phyloP scores from a whole-genome alignment of 2,113 vertebrate genomes.

The Phyllostomus hastatus region DNA sequence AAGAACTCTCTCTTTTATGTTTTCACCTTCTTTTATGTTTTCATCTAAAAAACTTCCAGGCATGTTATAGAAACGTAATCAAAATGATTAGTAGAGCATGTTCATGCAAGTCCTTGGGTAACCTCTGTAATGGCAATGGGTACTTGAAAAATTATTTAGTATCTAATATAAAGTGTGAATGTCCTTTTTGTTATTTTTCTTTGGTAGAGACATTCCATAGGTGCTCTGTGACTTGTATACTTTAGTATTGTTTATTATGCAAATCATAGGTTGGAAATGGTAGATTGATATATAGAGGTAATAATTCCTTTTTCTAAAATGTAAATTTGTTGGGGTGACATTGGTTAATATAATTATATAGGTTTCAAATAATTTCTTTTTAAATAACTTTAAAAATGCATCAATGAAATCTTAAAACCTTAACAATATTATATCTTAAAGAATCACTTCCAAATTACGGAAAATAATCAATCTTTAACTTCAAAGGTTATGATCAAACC shows the following conservation, averaged over 20 bases:
- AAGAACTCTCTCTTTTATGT: neutral
- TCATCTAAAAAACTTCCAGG: neutral
- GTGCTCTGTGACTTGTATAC: neutral
- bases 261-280: neutral
- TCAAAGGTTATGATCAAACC: neutral
- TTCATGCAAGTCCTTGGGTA: neutral
- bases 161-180: neutral
- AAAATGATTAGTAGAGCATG: neutral
- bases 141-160: neutral
- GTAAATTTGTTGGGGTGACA: neutral
- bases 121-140: neutral
- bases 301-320: neutral
- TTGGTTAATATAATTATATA: neutral
- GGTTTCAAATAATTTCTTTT: neutral
- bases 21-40: neutral
- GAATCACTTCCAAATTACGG: neutral
- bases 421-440: slow-evolving; percentile 14
- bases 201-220: neutral
- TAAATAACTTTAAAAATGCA: neutral
- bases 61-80: neutral
- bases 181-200: neutral
- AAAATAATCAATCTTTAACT: slow-evolving; percentile 28
- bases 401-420: neutral
- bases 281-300: neutral
- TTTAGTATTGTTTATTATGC: slow-evolving; percentile 9